Evolutionary conservation across 2,113 vertebrate genomes (phyloP).

Genomic region (Platycercus adscitus): DNA sequence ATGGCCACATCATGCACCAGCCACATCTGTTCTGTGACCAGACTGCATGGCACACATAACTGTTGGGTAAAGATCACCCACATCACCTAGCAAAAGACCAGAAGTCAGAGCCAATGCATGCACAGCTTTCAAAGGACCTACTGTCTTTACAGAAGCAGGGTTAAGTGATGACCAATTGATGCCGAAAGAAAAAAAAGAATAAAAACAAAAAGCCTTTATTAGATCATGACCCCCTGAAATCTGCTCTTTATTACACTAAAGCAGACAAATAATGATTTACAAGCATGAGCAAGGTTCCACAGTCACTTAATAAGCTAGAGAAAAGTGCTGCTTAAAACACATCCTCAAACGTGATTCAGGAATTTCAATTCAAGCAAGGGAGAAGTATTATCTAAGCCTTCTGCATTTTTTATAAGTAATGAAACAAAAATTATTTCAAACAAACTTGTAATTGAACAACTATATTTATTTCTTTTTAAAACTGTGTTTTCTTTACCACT

Average conservation of each 20-base stretch:
- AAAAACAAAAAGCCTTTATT: not conserved
- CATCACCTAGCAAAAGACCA: not conserved
- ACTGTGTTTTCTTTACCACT: not conserved
- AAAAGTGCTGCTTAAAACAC: not conserved
- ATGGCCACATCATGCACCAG: not conserved
- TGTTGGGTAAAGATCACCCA: accelerated
- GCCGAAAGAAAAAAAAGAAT: not conserved
- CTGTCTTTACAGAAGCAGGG: not conserved
- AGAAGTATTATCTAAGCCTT: not conserved
- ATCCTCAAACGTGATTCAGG: not conserved
- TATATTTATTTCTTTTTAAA: not conserved
- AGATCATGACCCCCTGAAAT: not conserved
- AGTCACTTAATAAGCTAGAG: not conserved
- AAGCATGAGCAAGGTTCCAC: not conserved
- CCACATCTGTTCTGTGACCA: not conserved
- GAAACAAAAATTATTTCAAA: not conserved
- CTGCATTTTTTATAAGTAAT: not conserved
- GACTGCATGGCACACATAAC: accelerated
- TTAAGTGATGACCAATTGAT: accelerated
- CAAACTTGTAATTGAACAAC: not conserved
- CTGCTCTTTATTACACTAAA: not conserved
- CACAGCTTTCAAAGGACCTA: not conserved
- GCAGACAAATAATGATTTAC: not conserved
- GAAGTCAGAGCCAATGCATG: not conserved
- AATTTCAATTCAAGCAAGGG: not conserved